Evolutionary conservation across 2,113 vertebrate genomes (phyloP).

Genomic region (Pollachius pollachius): DNA sequence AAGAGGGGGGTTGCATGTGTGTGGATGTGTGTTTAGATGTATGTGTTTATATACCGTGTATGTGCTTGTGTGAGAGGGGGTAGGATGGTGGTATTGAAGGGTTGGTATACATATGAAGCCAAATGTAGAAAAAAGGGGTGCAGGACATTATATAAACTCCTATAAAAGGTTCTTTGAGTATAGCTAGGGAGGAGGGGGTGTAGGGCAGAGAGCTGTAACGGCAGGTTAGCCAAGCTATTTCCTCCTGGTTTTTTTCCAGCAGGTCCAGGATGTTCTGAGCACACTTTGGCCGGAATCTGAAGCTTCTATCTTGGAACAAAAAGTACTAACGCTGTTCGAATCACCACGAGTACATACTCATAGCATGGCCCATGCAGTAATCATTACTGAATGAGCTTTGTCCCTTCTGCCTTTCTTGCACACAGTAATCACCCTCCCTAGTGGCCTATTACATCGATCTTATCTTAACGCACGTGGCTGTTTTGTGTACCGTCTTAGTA

Average conservation of each 20-base stretch:
- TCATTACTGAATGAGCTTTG: too few species aligned
- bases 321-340: background rate
- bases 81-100: slow-evolving; percentile 13
- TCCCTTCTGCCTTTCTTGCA: too few species aligned
- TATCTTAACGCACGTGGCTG: too few species aligned
- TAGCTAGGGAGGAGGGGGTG: slow-evolving; percentile 35
- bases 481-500: too few species aligned
- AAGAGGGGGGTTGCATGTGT: slow-evolving; percentile 4
- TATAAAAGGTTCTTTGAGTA: slow-evolving; percentile 69
- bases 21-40: slow-evolving; percentile 20
- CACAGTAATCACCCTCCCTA: too few species aligned
- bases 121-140: slow-evolving; percentile 42
- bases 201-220: too few species aligned
- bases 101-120: slow-evolving; percentile 43
- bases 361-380: too few species aligned
- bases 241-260: slow-evolving; percentile 24
- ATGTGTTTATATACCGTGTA: too few species aligned
- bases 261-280: slow-evolving; percentile 20
- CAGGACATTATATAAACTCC: slow-evolving; percentile 57
- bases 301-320: background rate
- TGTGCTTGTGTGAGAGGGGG: background rate
- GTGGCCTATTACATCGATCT: too few species aligned
- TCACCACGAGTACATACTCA: too few species aligned
- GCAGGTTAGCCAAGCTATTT: slow-evolving; percentile 8
- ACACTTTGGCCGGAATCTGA: background rate